phyloP scores from a whole-genome alignment of 2,888 invertebrate species.

The Blastobasis lacticolella region DNA sequence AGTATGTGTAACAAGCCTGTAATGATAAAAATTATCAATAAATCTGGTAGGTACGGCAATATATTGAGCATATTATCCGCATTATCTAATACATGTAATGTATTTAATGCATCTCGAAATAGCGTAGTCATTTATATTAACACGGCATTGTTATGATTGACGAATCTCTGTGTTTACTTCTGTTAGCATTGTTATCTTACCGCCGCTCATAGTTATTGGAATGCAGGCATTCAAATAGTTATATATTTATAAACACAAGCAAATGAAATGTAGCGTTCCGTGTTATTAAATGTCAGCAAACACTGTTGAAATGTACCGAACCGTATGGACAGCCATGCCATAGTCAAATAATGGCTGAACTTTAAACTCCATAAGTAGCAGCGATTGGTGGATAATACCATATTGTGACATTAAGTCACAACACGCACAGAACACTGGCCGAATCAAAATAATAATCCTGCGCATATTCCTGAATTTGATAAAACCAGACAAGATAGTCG shows the following conservation, averaged over 20 bases:
- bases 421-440: neutral
- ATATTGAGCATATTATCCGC: neutral
- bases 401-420: conserved; percentile 9
- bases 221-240: conserved; percentile 48
- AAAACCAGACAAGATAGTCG: conserved; percentile 3
- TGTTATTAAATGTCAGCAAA: conserved; percentile 34
- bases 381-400: conserved; percentile 2
- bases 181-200: conserved; percentile 46
- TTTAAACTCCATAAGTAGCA: conserved; percentile 21
- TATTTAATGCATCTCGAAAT: too few relatives aligned
- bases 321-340: too few relatives aligned
- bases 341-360: conserved; percentile 22
- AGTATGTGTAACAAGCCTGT: conserved; percentile 38
- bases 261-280: conserved; percentile 28
- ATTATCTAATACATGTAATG: too few relatives aligned
- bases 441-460: too few relatives aligned
- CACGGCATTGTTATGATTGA: conserved; percentile 36
- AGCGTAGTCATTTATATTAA: too few relatives aligned
- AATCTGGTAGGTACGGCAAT: conserved; percentile 35
- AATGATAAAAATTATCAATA: conserved; percentile 53
- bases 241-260: conserved; percentile 40
- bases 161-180: conserved; percentile 48
- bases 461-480: too few relatives aligned
- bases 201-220: conserved; percentile 35
- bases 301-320: conserved; percentile 11